Conservation (phyloP, 2,797 vertebrate species). For the Clarias fuscus region DNA sequence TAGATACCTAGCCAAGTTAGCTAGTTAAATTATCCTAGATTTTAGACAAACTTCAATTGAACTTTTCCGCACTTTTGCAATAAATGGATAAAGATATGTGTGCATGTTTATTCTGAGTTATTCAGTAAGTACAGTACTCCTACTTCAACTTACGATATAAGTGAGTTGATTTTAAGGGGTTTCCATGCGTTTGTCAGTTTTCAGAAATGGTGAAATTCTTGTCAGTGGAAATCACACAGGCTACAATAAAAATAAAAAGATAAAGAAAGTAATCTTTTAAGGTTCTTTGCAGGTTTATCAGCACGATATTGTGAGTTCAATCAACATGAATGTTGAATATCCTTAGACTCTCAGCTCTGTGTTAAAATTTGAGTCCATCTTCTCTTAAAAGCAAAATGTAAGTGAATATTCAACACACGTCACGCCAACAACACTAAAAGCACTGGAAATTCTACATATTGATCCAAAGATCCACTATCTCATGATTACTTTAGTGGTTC, state of each 20-base stretch:
- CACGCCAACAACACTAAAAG: not conserved
- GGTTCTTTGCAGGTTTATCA: not conserved
- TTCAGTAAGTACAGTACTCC: not conserved
- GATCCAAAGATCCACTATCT: not conserved
- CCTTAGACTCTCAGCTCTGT: not conserved
- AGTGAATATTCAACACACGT: not conserved
- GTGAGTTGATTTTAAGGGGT: no score
- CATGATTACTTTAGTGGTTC: not conserved
- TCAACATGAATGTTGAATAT: not conserved
- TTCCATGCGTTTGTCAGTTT: not conserved
- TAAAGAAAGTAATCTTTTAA: not conserved
- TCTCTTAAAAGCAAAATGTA: not conserved
- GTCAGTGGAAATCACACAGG: slow-evolving; percentile 1
- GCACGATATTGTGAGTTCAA: not conserved
- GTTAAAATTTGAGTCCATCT: not conserved
- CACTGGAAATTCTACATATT: not conserved
- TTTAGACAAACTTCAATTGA: not conserved
- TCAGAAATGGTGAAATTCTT: not conserved
- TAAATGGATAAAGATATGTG: not conserved
- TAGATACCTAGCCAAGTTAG: not conserved
- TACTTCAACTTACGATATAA: not conserved
- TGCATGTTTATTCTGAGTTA: not conserved
- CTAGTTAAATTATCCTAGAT: not conserved
- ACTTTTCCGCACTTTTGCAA: not conserved
- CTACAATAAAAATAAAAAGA: not conserved